phyloP scores from a whole-genome alignment of 2,113 vertebrate genomes.

The Charina bottae region DNA sequence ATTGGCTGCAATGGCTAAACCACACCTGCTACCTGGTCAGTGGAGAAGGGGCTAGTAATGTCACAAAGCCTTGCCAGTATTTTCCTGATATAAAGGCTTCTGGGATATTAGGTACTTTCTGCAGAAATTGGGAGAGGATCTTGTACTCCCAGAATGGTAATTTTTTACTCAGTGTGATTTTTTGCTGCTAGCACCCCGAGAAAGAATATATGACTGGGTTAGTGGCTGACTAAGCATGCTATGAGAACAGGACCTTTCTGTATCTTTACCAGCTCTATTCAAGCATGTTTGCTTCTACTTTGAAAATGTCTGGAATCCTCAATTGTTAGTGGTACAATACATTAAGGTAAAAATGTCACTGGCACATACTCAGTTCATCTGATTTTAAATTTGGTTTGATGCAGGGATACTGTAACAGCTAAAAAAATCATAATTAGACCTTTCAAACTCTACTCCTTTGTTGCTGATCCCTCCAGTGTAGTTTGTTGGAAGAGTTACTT shows the following conservation, averaged over 20 bases:
- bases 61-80: neutral
- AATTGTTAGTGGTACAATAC: slow-evolving; percentile 21
- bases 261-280: neutral
- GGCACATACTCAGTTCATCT: slow-evolving; percentile 9
- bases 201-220: neutral
- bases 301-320: neutral
- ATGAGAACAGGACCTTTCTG: neutral
- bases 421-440: slow-evolving; percentile 49
- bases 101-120: neutral
- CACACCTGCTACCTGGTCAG: neutral
- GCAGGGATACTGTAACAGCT: slow-evolving; percentile 13
- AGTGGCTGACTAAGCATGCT: neutral
- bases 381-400: slow-evolving; percentile 48
- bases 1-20: neutral
- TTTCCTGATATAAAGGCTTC: neutral
- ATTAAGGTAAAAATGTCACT: neutral
- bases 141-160: neutral
- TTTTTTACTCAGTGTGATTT: neutral
- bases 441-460: slow-evolving; percentile 55
- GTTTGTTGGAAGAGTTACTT: slow-evolving; percentile 67
- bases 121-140: neutral
- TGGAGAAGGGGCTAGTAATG: neutral
- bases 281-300: neutral
- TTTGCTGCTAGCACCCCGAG: neutral
- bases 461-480: slow-evolving; percentile 63